Base-by-base conservation (phyloP, 2,888 invertebrate species). In the Actias luna region DNA sequence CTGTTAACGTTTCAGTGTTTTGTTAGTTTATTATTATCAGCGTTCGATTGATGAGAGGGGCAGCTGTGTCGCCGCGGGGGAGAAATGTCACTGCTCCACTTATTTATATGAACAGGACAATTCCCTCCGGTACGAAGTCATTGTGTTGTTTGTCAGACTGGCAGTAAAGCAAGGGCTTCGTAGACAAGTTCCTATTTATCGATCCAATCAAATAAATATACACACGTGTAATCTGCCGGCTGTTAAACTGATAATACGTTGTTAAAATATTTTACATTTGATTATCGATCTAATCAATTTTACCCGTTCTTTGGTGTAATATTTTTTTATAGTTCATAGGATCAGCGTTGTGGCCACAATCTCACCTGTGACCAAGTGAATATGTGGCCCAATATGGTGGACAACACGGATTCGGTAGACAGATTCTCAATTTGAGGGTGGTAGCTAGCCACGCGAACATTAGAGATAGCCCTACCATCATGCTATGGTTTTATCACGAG, bases 31-130 rank as follows among this genome's bases (percentile, higher is more conserved):
- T 42, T 79, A 78, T 81, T 76, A 71, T 75, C 72, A 73, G 60
- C 64, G 70, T 74, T 72, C 70, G 70, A 69, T 74, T 69, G 72
- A 82, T 76, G 76, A 78, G 70, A 69, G 75, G 74, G 46, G 82
- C 86, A 85, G 87, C 81, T 84, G 88, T 73, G 74, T 66, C 78
- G 76, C 79, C 73, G 74, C 73, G 76, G 82, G 88, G 84, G 82
- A 79, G 18, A 82, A 80, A 85, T 85, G 84, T 85, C 88, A 84
- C 74, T 75, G 71, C 71, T 76, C 71, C 73, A 78, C 70, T 80
- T 74, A 76, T 81, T 55, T 78, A 74, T 72, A 67, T 67, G 67
- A 71, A 68, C 71, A 74, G 74, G 71, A 82, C 83, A 80, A 80
- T 78, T 74, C 78, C 78, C 79, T 75, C 69, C 75, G 72, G 18